Percentiles rank a stretch among this genome's conserved stretches.
Evolutionary conservation across 2,113 vertebrate genomes (phyloP).

Genomic region (Corynorhinus townsendii): DNA sequence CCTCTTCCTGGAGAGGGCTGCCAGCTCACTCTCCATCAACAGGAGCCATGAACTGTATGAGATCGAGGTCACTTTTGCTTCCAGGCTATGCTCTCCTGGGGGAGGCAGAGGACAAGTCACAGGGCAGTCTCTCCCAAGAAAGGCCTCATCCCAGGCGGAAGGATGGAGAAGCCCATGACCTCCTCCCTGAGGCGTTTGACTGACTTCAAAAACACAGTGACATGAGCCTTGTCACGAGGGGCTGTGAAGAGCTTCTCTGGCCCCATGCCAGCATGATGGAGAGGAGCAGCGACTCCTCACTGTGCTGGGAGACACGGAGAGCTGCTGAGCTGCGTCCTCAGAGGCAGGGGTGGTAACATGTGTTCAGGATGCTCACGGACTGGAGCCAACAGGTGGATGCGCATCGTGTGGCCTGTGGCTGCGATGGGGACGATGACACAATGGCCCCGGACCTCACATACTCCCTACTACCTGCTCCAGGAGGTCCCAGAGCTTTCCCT

Average conservation of each 20-base stretch:
- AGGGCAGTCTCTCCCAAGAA: too few relatives aligned
- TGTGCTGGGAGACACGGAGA: not conserved
- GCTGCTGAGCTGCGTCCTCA: not conserved
- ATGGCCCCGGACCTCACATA: fast-evolving
- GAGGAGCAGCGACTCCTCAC: not conserved
- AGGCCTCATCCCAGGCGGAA: too few relatives aligned
- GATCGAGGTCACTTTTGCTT: fast-evolving
- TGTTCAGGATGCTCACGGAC: too few relatives aligned
- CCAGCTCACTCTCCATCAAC: too few relatives aligned
- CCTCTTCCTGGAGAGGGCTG: too few relatives aligned
- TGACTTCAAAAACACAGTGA: not conserved
- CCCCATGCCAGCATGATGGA: too few relatives aligned
- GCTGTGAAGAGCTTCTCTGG: not conserved
- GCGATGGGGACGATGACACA: not conserved
- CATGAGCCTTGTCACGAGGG: not conserved
- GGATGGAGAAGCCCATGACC: too few relatives aligned
- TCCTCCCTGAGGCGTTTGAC: too few relatives aligned
- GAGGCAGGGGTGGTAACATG: not conserved
- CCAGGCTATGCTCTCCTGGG: too few relatives aligned
- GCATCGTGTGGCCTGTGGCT: not conserved
- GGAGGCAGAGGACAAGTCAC: too few relatives aligned
- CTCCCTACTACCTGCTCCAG: not conserved
- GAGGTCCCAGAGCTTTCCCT: not conserved
- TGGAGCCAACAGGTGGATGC: not conserved
- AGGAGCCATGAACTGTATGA: too few relatives aligned